Percentiles rank a stretch among this genome's conserved stretches.
phyloP scores from a whole-genome alignment of 1,140 invertebrate genomes.

The Sminthurinus signatus region DNA sequence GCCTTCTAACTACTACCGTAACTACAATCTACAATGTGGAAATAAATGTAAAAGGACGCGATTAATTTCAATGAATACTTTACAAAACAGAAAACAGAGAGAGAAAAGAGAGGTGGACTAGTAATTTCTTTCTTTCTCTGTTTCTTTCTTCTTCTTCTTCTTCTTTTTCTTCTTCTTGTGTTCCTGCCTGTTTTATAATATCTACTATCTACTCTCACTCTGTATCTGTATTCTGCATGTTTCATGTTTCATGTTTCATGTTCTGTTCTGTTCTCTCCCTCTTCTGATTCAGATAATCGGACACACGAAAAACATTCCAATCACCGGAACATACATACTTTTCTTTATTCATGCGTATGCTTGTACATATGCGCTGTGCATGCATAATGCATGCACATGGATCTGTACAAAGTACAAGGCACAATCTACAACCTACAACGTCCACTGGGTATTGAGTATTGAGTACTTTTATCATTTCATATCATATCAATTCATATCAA shows the following conservation, averaged over 20 bases:
- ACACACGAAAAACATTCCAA: slow-evolving; percentile 11
- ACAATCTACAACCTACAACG: too few species aligned
- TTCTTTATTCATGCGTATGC: background rate
- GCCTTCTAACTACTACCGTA: too few species aligned
- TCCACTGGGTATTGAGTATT: too few species aligned
- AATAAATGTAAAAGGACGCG: background rate
- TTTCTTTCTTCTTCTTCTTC: slow-evolving; percentile 1
- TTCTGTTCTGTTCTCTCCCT: too few species aligned
- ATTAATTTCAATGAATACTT: slow-evolving; percentile 15
- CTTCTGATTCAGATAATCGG: slow-evolving; percentile 3
- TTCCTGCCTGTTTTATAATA: background rate
- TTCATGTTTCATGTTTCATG: too few species aligned
- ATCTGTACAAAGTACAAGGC: too few species aligned
- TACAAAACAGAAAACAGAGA: background rate
- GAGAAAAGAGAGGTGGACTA: background rate
- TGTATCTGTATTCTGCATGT: too few species aligned
- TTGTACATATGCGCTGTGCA: background rate
- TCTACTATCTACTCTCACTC: background rate
- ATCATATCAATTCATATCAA: too few species aligned
- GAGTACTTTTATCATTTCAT: too few species aligned
- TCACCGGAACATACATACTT: slow-evolving; percentile 6
- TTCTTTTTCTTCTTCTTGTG: background rate
- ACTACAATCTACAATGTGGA: too few species aligned
- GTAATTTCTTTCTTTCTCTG: background rate
- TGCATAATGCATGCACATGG: too few species aligned